A percentile compares a stretch with the other conserved stretches of the same genome.
Evolutionary conservation across 2,797 vertebrate species (phyloP).

Genomic region (Trachurus trachurus): DNA sequence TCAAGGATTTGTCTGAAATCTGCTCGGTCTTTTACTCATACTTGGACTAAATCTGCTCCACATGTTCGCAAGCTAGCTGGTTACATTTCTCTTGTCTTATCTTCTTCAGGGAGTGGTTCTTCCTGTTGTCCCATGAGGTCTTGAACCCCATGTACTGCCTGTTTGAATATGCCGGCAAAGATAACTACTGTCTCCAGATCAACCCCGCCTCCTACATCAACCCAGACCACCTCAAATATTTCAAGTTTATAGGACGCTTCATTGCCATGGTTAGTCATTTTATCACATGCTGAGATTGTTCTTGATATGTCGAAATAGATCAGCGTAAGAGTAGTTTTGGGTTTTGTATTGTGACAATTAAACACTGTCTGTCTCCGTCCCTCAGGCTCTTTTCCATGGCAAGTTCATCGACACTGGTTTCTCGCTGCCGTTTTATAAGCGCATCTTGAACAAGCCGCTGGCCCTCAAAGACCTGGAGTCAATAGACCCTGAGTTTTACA

Average conservation of each 20-base stretch:
- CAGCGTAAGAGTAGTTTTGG: background rate
- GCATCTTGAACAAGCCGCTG: constrained; percentile 96
- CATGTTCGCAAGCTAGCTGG: background rate
- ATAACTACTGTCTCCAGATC: constrained; percentile 99
- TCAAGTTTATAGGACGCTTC: constrained; percentile 98
- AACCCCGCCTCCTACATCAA: constrained; percentile 99
- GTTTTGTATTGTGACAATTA: background rate
- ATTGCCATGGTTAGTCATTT: constrained; percentile 92
- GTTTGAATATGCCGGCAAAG: constrained; percentile 99
- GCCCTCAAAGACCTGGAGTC: constrained; percentile 98
- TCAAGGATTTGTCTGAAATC: background rate
- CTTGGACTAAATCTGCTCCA: background rate
- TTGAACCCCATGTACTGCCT: constrained; percentile 99
- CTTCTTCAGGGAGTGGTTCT: constrained; percentile 96
- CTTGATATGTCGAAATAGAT: background rate
- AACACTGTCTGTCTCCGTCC: constrained; percentile 8
- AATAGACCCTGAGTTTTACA: constrained; percentile 98
- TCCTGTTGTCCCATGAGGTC: constrained; percentile 98
- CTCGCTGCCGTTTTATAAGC: constrained; percentile 98
- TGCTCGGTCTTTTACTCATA: background rate
- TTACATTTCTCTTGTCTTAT: background rate
- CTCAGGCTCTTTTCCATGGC: constrained; percentile 95
- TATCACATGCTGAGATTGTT: background rate
- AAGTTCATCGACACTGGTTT: constrained; percentile 99
- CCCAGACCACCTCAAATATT: constrained; percentile 98